Conservation (phyloP, 2,113 vertebrate genomes). For the Megaceryle maxima region DNA sequence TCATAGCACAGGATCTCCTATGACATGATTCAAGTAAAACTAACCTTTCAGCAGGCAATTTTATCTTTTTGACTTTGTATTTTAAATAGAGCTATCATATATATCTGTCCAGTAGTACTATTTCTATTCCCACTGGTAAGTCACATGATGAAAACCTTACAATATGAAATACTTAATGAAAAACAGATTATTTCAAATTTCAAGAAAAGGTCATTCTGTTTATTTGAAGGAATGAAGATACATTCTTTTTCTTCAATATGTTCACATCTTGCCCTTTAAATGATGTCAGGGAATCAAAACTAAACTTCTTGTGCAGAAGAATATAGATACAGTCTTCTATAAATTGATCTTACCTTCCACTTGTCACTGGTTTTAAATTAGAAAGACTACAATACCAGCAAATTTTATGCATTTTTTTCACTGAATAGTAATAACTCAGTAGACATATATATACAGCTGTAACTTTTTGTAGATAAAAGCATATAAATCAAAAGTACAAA, state of each 20-base stretch:
- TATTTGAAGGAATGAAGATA: not conserved
- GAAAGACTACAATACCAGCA: not conserved
- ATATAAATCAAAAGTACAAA: constrained; percentile 25
- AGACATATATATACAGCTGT: not conserved
- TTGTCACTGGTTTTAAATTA: not conserved
- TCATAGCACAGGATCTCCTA: not conserved
- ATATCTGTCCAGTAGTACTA: not conserved
- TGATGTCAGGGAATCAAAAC: not conserved
- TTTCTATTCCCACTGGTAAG: not conserved
- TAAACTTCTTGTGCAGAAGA: not conserved
- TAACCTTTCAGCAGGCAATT: not conserved
- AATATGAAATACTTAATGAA: not conserved
- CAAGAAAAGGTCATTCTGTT: not conserved
- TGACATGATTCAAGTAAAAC: not conserved
- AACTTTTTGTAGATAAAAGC: not conserved
- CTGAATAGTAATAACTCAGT: not conserved
- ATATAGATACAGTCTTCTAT: not conserved
- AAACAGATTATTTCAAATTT: not conserved
- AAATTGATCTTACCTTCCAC: not conserved
- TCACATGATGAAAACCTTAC: not conserved
- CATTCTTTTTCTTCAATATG: not conserved
- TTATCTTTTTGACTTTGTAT: not conserved
- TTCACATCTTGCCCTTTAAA: not conserved
- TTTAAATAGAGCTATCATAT: not conserved
- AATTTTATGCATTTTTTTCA: not conserved